Conservation (phyloP, 1,140 invertebrate genomes). For the Drosophila burlai region DNA sequence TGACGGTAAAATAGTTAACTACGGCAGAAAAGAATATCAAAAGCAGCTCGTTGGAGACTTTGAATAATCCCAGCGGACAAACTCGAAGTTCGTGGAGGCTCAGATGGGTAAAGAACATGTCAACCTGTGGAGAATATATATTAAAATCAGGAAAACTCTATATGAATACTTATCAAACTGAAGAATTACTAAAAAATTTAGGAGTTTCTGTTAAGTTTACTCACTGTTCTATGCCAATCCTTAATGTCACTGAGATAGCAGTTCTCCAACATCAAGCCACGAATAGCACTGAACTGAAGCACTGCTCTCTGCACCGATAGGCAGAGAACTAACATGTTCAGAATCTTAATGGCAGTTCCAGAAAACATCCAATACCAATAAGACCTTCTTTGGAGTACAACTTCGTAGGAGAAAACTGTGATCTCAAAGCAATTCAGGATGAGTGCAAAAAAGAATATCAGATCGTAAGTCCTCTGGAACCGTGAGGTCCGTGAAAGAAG, state of each 20-base stretch:
- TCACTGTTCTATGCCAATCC: constrained; percentile 2
- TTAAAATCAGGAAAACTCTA: background rate
- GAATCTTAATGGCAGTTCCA: background rate
- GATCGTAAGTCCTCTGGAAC: constrained; percentile 37
- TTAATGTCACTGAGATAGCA: background rate
- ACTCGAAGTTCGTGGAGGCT: background rate
- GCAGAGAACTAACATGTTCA: background rate
- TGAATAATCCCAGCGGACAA: background rate
- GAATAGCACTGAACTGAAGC: background rate
- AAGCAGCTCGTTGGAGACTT: background rate
- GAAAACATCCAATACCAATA: background rate
- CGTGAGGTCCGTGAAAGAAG: constrained; percentile 9
- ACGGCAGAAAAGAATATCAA: background rate
- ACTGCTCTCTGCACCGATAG: background rate
- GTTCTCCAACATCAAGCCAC: background rate
- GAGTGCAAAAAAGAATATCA: constrained; percentile 30
- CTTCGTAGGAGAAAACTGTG: background rate
- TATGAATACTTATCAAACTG: background rate
- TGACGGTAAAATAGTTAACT: background rate
- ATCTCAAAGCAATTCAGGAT: background rate
- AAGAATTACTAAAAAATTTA: too few relatives aligned
- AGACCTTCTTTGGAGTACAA: background rate
- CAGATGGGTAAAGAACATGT: background rate
- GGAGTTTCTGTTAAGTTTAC: too few relatives aligned
- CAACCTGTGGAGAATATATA: background rate